Evolutionary conservation across 2,888 invertebrate genomes (phyloP).

Genomic region (Heliconius aoede): DNA sequence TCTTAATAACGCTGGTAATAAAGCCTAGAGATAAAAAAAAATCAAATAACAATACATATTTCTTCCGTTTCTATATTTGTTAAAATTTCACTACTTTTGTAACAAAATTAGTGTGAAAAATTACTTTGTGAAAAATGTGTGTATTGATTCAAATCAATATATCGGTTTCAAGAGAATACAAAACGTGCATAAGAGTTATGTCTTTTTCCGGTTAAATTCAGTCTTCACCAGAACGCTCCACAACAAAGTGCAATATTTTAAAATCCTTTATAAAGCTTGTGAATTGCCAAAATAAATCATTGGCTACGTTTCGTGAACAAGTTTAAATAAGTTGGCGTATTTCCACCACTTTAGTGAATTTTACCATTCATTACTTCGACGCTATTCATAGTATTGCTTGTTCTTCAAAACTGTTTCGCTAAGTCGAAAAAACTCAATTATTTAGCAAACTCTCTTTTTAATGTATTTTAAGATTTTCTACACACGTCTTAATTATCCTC

Average conservation of each 20-base stretch:
- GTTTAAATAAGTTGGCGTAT: slow-evolving; percentile 28
- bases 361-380: slow-evolving; percentile 33
- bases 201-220: slow-evolving; percentile 18
- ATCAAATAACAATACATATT: too few species aligned
- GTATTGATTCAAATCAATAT: slow-evolving; percentile 6
- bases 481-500: too few species aligned
- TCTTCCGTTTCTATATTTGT: too few species aligned
- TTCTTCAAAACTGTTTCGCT: slow-evolving; percentile 1
- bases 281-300: slow-evolving; percentile 35
- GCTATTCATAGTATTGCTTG: slow-evolving; percentile 20
- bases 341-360: slow-evolving; percentile 28
- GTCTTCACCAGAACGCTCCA: slow-evolving; percentile 12
- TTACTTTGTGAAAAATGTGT: neutral
- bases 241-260: slow-evolving; percentile 21
- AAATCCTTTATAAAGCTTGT: slow-evolving; percentile 23
- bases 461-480: too few species aligned
- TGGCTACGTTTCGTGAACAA: slow-evolving; percentile 36
- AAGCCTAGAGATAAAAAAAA: neutral
- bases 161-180: slow-evolving; percentile 17
- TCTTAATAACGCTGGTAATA: neutral
- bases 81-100: too few species aligned
- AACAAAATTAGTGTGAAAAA: too few species aligned
- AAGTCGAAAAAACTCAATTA: neutral
- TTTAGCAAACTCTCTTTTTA: slow-evolving; percentile 2
- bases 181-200: slow-evolving; percentile 19